A percentile compares a stretch with the other conserved stretches of the same genome.
Conservation (phyloP, 2,888 invertebrate species). For the Nymphalis urticae region DNA sequence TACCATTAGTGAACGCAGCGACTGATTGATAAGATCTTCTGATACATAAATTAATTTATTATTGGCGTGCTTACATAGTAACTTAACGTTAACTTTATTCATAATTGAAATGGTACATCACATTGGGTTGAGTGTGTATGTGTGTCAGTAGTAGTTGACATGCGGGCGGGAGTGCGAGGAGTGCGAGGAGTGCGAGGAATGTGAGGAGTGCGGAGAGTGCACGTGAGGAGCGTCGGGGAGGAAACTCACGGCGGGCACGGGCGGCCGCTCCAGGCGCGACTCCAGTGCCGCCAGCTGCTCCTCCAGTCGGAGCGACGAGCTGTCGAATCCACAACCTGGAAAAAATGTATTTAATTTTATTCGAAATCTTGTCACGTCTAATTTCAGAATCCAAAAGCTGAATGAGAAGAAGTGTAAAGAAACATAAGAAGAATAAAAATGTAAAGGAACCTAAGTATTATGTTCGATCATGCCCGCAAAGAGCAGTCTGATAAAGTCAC, state of each 20-base stretch:
- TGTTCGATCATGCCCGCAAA: too few relatives aligned
- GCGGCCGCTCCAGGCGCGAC: constrained; percentile 87
- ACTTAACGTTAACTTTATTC: too few relatives aligned
- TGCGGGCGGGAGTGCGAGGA: constrained; percentile 42
- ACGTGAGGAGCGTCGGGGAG: constrained; percentile 46
- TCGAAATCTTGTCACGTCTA: neutral
- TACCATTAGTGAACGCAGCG: too few relatives aligned
- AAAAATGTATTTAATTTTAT: neutral
- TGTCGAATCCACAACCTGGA: constrained; percentile 83
- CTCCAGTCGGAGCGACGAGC: constrained; percentile 88
- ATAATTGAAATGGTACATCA: constrained; percentile 10
- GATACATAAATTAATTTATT: too few relatives aligned
- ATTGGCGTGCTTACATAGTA: too few relatives aligned
- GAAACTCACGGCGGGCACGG: constrained; percentile 83
- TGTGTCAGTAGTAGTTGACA: constrained; percentile 59
- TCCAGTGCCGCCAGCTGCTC: constrained; percentile 91
- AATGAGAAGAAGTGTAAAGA: too few relatives aligned
- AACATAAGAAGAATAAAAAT: too few relatives aligned
- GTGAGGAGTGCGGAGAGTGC: constrained; percentile 37
- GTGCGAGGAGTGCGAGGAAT: constrained; percentile 52
- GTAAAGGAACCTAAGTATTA: too few relatives aligned
- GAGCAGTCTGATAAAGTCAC: too few relatives aligned
- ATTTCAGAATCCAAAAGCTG: neutral
- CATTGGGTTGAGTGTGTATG: constrained; percentile 28
- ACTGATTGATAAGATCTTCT: too few relatives aligned